A percentile compares a stretch with the other conserved stretches of the same genome.
Evolutionary conservation across 2,888 invertebrate species (phyloP).

Genomic region (Seira ritae): DNA sequence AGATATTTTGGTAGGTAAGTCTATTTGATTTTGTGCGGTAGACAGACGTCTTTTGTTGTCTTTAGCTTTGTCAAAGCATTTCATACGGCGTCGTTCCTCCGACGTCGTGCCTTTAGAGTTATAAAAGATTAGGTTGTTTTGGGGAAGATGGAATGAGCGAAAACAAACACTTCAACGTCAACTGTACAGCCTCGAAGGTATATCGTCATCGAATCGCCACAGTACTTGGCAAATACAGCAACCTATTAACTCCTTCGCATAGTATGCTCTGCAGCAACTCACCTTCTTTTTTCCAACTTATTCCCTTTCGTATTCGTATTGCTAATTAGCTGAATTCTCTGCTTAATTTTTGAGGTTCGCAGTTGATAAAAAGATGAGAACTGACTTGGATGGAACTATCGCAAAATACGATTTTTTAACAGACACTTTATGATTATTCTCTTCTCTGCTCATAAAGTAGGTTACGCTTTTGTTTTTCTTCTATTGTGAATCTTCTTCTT

Average conservation of each 20-base stretch:
- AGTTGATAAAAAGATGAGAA: not conserved
- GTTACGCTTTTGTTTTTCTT: not conserved
- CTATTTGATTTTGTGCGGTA: not conserved
- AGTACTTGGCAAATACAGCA: not conserved
- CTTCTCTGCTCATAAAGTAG: not conserved
- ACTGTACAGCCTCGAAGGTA: not conserved
- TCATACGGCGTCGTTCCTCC: not conserved
- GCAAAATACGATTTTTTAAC: not conserved
- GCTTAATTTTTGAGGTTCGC: not conserved
- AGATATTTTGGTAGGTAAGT: too few species aligned
- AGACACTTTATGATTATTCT: slow-evolving; percentile 5
- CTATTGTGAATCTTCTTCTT: not conserved
- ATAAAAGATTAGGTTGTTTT: not conserved
- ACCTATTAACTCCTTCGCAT: not conserved
- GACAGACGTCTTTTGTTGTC: not conserved
- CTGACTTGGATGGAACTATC: not conserved
- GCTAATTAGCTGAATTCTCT: slow-evolving; percentile 5
- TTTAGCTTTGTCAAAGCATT: slow-evolving; percentile 1
- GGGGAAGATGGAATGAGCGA: slow-evolving; percentile 16
- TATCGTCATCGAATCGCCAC: not conserved
- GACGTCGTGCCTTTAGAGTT: not conserved
- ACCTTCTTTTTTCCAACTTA: not conserved
- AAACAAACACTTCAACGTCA: slow-evolving; percentile 35
- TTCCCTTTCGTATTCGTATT: not conserved
- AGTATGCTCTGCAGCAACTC: not conserved